phyloP scores from a whole-genome alignment of 2,888 invertebrate species.

The Erpobdella octoculata region DNA sequence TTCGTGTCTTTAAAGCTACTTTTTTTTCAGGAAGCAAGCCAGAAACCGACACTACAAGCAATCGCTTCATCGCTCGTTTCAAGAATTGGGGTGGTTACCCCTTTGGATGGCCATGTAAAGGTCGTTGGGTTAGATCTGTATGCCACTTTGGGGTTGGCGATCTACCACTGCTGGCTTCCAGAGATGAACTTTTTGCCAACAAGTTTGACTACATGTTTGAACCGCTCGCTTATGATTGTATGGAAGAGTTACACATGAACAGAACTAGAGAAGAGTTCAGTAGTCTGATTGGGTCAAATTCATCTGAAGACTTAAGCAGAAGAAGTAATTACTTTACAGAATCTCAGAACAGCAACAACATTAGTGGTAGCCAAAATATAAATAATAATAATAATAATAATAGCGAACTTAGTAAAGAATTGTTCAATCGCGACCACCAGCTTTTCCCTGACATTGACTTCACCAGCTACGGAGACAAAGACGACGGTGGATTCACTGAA shows the following conservation, averaged over 20 bases:
- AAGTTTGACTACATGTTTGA: conserved; percentile 45
- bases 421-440: neutral
- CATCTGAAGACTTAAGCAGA: neutral
- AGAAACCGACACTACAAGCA: conserved; percentile 40
- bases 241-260: conserved; percentile 39
- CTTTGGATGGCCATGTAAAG: conserved; percentile 42
- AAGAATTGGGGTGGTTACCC: conserved; percentile 44
- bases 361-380: neutral
- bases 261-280: conserved; percentile 1
- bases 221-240: conserved; percentile 43
- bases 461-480: neutral
- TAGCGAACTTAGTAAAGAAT: too few relatives aligned
- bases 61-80: conserved; percentile 44
- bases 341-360: neutral
- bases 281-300: neutral
- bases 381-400: too few relatives aligned
- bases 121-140: conserved; percentile 43
- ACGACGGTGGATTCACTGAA: neutral
- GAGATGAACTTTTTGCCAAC: conserved; percentile 48
- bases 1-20: too few relatives aligned
- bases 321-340: too few relatives aligned
- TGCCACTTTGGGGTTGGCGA: conserved; percentile 48
- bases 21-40: conserved; percentile 34
- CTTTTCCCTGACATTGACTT: neutral
- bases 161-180: conserved; percentile 40